Base-by-base conservation (phyloP, 2,797 vertebrate species). In the Alcedo atthis region DNA sequence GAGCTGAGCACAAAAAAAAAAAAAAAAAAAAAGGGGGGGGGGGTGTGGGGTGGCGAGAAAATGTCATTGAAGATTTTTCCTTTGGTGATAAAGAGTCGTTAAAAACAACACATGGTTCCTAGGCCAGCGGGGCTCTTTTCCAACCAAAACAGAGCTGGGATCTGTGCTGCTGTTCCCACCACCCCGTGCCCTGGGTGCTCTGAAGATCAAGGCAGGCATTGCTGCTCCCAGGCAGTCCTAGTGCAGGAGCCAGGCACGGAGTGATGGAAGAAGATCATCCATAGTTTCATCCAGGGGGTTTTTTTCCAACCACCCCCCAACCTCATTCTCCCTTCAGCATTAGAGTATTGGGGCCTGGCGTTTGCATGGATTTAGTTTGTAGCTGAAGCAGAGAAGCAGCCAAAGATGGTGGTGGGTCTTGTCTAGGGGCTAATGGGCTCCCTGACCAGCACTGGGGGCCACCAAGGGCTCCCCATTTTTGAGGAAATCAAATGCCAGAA, bases 1-100 rank as follows among this genome's bases (percentile, higher is more conserved):
- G 95, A 95, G 91, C 93, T 85, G 91, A 86, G 92, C 81, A 92
- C 68, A 91, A 81, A 28, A 90, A 55, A 14, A 40, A 40, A 37
- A 40, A 40, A 40, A 40, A 15, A 40, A n/a, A n/a, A n/a, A n/a
- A n/a, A n/a, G n/a, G 28, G 19, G 37, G 51, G 28, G 20, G 8
- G 5, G 5, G 14, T 13, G 37, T 14, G 37, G 37, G 37, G 14
- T 6, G 37, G 37, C 6, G 37, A 40, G 37, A 40, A 63, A 74
- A 66, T 6, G 17, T 28, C 92, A 88, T 30, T 91, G 85, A 87
- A 74, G 94, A 67, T 82, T 92, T 92, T 93, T 89, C 73, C 69
- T 93, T 87, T 81, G 89, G 73, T 71, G 87, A 85, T 87, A n/a
- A 51, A 37, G 76, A 88, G 76, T 85, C 84, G 32, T 89, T 82